phyloP scores from a whole-genome alignment of 2,888 invertebrate species.

The Ceriagrion tenellum region DNA sequence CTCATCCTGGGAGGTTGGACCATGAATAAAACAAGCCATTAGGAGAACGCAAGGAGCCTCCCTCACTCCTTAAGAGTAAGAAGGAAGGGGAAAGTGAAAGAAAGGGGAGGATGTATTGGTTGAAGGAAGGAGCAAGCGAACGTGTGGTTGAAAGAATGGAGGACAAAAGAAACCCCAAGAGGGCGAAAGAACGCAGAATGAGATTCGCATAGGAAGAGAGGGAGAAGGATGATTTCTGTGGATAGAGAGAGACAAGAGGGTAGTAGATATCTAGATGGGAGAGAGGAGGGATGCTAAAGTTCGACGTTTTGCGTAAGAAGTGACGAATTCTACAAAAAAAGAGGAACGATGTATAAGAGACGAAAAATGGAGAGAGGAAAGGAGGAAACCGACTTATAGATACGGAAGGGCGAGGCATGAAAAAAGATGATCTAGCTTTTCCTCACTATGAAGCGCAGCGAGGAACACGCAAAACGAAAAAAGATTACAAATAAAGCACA shows the following conservation, averaged over 20 bases:
- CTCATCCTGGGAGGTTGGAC: slow-evolving; percentile 58
- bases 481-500: neutral
- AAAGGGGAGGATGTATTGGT: neutral
- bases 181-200: neutral
- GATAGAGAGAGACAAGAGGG: neutral
- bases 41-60: slow-evolving; percentile 31
- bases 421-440: neutral
- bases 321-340: neutral
- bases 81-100: neutral
- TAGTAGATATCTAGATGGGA: neutral
- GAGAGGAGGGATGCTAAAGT: neutral
- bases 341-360: neutral
- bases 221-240: neutral
- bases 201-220: neutral
- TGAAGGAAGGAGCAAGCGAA: neutral
- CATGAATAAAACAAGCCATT: slow-evolving; percentile 68
- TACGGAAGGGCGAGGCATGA: neutral
- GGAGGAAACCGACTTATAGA: neutral
- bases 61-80: neutral
- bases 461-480: neutral
- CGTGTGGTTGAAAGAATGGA: neutral
- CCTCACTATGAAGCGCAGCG: neutral
- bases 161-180: neutral
- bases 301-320: neutral
- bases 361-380: neutral